phyloP scores from a whole-genome alignment of 1,140 invertebrate genomes.

The Acarapis woodi region DNA sequence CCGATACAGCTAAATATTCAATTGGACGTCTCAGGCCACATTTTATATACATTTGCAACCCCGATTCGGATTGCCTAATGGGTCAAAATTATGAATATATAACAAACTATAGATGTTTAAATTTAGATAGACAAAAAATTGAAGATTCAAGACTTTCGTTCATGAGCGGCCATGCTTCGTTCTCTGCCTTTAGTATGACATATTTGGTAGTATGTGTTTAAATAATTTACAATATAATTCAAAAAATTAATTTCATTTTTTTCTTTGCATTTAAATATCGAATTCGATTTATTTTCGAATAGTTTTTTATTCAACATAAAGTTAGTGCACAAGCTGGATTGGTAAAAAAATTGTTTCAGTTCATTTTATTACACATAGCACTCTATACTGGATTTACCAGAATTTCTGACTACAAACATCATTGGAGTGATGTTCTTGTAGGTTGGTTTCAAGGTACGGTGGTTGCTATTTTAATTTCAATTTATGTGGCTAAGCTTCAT shows the following conservation, averaged over 20 bases:
- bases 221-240: background rate
- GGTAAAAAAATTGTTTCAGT: slow-evolving; percentile 19
- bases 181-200: slow-evolving; percentile 21
- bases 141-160: slow-evolving; percentile 21
- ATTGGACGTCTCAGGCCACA: slow-evolving; percentile 70
- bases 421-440: slow-evolving; percentile 24
- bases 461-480: slow-evolving; percentile 14
- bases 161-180: slow-evolving; percentile 24
- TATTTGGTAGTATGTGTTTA: slow-evolving; percentile 21
- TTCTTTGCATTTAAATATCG: background rate
- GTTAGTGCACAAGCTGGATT: slow-evolving; percentile 21
- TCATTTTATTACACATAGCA: slow-evolving; percentile 3
- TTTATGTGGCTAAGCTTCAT: slow-evolving; percentile 5
- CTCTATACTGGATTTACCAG: slow-evolving; percentile 14
- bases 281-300: background rate
- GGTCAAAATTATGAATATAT: slow-evolving; percentile 17
- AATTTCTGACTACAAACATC: slow-evolving; percentile 25
- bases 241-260: slow-evolving; percentile 5
- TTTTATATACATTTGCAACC: slow-evolving; percentile 37
- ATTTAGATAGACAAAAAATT: slow-evolving; percentile 11
- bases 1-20: slow-evolving; percentile 66
- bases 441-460: slow-evolving; percentile 20
- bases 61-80: slow-evolving; percentile 10
- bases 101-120: slow-evolving; percentile 17
- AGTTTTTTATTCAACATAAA: slow-evolving; percentile 43